Base-by-base conservation (phyloP, 2,797 vertebrate species). In the Coluber constrictor region DNA sequence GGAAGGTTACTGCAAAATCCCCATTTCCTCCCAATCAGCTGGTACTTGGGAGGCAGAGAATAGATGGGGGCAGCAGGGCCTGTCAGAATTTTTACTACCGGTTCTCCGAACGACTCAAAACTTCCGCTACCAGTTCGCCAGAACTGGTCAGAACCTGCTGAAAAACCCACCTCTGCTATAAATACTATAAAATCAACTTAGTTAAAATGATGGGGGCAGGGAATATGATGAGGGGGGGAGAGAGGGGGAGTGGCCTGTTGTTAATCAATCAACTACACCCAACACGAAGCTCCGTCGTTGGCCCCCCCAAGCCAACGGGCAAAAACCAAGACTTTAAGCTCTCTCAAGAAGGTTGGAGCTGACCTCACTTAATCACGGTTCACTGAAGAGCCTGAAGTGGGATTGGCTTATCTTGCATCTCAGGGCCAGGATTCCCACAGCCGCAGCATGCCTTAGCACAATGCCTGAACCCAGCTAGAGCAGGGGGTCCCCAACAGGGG, bases 271-370 rank as follows among this genome's bases (percentile, higher is more conserved):
- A 7, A 70, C 5, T 15, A 7, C 13, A 4, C 27, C 61, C 66
- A 32, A 7, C 2, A 1, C 7, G n/a, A 70, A 70, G 15, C 6
- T 2, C 15, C n/a, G 16, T 32, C 15, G 0, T 70, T 6, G 63
- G 13, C 29, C n/a, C 47, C 5, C 63, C 63, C 29, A 15, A n/a
- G 5, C n/a, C 63, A 32, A 15, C 0, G 0, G 12, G 29, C 13
- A 32, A 15, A 5, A 8, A 5, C 66, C n/a, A 16, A 5, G 63
- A 15, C 12, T 66, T 66, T n/a, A n/a, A 66, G 66, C n/a, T 70
- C 66, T 32, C 15, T 2, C 5, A 1, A 1, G 13, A 7, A 13
- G 13, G 29, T 7, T 70, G 15, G n/a, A 7, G n/a, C n/a, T 32
- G n/a, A 16, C 2, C n/a, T 70, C n/a, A 2, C 6, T 70, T 16